A percentile compares a stretch with the other conserved stretches of the same genome.
These are phyloP conservation scores for Nemotelus nigrinus DNA, from an alignment of 2,888 invertebrate genomes.

Conservation along the genomic window DNA sequence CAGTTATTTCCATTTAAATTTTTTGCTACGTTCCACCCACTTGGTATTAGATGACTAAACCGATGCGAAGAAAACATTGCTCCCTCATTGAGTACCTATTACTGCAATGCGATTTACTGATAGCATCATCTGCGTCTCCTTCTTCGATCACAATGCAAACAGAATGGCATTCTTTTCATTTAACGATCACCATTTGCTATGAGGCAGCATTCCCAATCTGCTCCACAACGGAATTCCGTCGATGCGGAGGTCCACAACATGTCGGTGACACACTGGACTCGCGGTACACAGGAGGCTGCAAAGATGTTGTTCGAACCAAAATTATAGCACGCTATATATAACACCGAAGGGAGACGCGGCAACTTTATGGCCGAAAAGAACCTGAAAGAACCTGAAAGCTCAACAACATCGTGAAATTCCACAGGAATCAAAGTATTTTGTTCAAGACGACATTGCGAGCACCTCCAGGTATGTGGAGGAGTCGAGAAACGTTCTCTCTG, in stretches of 20 bases:
- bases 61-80: too few relatives aligned
- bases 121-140: neutral
- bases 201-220: too few relatives aligned
- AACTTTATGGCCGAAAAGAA: neutral
- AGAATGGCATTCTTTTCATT: conserved; percentile 19
- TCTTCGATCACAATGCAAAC: neutral
- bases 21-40: too few relatives aligned
- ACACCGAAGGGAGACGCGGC: neutral
- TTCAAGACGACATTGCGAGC: neutral
- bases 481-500: neutral
- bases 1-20: too few relatives aligned
- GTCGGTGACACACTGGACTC: neutral
- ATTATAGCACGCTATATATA: conserved; percentile 10
- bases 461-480: conserved; percentile 7
- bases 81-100: neutral
- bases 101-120: neutral
- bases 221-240: too few relatives aligned
- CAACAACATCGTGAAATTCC: conserved; percentile 9
- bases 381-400: neutral
- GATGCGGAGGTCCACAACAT: too few relatives aligned
- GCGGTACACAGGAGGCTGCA: neutral
- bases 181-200: neutral
- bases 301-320: neutral
- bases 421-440: neutral
- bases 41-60: too few relatives aligned